Evolutionary conservation across 2,113 vertebrate genomes (phyloP).

Genomic region (Oxyruncus cristatus): DNA sequence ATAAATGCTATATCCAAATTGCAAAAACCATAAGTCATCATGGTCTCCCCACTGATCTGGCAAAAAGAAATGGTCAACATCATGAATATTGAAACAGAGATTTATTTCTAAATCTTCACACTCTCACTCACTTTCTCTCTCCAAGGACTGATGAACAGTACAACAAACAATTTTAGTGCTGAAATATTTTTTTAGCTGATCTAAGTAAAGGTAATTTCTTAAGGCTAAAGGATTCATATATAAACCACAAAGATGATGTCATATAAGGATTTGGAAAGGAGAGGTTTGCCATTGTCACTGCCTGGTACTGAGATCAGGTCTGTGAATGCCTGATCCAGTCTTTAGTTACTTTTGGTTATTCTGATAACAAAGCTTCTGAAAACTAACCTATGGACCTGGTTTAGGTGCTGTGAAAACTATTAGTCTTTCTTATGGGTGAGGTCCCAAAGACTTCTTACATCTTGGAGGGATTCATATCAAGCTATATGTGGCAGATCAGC

Average conservation of each 20-base stretch:
- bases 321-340: background rate
- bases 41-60: background rate
- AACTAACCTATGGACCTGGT: background rate
- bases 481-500: background rate
- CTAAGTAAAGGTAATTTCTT: background rate
- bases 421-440: background rate
- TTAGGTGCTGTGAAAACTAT: background rate
- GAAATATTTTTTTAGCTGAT: background rate
- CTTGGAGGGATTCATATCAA: background rate
- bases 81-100: constrained; percentile 15
- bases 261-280: background rate
- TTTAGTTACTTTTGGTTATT: background rate
- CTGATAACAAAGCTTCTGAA: background rate
- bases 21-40: background rate
- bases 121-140: background rate
- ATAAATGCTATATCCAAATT: background rate
- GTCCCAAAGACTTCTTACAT: background rate
- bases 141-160: background rate
- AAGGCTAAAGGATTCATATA: background rate
- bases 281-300: background rate
- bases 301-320: background rate
- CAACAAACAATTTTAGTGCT: background rate
- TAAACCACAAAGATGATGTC: background rate
- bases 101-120: background rate
- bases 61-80: background rate